phyloP scores from a whole-genome alignment of 2,888 invertebrate genomes.

The Orchesella flavescens region DNA sequence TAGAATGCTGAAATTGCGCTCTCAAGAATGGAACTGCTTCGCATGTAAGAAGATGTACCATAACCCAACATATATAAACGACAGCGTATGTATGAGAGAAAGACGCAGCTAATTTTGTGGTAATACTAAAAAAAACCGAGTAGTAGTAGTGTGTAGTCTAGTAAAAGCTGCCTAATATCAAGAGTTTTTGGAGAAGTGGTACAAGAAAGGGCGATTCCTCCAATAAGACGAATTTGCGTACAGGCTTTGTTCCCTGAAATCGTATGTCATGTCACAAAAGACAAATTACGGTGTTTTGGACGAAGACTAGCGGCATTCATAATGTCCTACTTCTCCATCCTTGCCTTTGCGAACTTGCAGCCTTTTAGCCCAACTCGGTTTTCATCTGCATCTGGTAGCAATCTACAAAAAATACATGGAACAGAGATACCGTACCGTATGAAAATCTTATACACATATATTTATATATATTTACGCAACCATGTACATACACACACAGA shows the following conservation, averaged over 20 bases:
- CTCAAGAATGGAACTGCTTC: background rate
- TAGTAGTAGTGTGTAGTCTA: background rate
- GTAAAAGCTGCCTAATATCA: background rate
- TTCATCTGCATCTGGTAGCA: slow-evolving; percentile 46
- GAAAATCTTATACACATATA: too few species aligned
- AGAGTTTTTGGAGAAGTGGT: slow-evolving; percentile 45
- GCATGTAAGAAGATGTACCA: background rate
- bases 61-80: background rate
- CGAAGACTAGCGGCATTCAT: slow-evolving; percentile 62
- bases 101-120: slow-evolving; percentile 56
- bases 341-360: background rate
- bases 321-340: slow-evolving; percentile 36
- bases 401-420: slow-evolving; percentile 17
- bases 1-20: background rate
- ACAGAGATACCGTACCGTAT: slow-evolving; percentile 1
- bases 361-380: background rate
- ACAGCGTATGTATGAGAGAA: slow-evolving; percentile 7
- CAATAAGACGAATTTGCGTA: slow-evolving; percentile 63
- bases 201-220: slow-evolving; percentile 59
- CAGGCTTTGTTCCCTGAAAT: slow-evolving; percentile 63
- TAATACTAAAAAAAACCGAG: slow-evolving; percentile 31
- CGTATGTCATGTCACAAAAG: slow-evolving; percentile 65
- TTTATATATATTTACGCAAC: too few species aligned
- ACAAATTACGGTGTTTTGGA: slow-evolving; percentile 63
- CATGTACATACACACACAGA: too few species aligned